Evolutionary conservation across 2,888 invertebrate species (phyloP).

Genomic region (Leptothorax acervorum): DNA sequence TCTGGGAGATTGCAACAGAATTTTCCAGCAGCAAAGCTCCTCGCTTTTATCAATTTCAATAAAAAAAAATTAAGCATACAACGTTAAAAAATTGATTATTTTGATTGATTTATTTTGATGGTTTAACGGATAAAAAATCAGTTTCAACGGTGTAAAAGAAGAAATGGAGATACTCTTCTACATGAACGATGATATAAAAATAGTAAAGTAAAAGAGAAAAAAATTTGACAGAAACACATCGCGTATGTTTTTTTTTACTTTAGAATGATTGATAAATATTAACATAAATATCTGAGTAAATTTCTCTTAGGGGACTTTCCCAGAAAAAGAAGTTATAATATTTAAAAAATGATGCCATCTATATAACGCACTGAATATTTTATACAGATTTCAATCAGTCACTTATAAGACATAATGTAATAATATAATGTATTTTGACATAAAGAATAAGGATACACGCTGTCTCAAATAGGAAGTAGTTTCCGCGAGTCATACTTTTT

Average conservation of each 20-base stretch:
- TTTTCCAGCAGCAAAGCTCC: background rate
- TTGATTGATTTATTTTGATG: background rate
- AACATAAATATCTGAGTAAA: background rate
- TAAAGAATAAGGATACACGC: background rate
- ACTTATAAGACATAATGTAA: slow-evolving; percentile 1
- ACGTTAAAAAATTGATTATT: background rate
- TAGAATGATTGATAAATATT: background rate
- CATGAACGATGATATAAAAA: background rate
- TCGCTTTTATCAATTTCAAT: background rate
- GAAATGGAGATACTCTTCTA: background rate
- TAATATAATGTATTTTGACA: slow-evolving; percentile 1
- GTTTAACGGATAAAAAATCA: background rate
- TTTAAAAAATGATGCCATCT: background rate
- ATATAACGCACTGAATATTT: background rate
- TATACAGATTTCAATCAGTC: background rate
- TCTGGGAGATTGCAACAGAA: background rate
- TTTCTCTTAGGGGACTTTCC: background rate
- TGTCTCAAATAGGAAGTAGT: background rate
- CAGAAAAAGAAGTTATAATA: background rate
- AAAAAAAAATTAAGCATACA: background rate
- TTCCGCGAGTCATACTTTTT: background rate
- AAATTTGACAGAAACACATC: background rate
- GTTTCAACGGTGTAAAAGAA: background rate
- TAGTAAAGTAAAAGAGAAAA: background rate
- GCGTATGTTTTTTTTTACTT: background rate